phyloP scores from a whole-genome alignment of 2,888 invertebrate genomes.

The Polyploca ridens region DNA sequence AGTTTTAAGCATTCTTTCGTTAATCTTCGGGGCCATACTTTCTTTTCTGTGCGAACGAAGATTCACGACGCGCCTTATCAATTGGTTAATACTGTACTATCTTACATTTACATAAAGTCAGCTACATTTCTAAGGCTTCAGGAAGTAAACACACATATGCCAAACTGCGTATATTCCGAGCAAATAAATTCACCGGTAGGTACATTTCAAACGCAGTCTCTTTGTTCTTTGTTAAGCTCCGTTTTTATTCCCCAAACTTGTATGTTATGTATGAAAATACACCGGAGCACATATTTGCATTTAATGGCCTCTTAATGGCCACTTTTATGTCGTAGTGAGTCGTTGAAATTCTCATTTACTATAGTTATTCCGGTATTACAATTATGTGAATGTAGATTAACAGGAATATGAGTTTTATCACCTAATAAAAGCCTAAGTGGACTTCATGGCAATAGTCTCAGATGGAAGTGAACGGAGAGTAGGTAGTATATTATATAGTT shows the following conservation, averaged over 20 bases:
- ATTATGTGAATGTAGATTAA: conserved; percentile 2
- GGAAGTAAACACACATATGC: conserved; percentile 16
- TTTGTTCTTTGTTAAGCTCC: conserved; percentile 24
- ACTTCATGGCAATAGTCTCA: not conserved
- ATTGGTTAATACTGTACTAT: no score
- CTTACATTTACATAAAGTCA: not conserved
- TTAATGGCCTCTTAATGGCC: conserved; percentile 36
- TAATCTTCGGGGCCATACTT: no score
- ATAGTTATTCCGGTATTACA: not conserved
- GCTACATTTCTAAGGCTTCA: not conserved
- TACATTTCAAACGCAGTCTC: conserved; percentile 22
- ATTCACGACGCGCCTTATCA: no score
- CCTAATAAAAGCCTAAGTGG: not conserved
- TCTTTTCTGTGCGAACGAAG: no score
- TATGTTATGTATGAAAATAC: conserved; percentile 30
- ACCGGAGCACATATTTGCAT: conserved; percentile 27
- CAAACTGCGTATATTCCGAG: not conserved
- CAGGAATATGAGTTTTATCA: conserved; percentile 1
- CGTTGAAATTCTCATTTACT: conserved; percentile 5
- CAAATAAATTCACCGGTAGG: conserved; percentile 8
- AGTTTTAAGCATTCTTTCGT: no score
- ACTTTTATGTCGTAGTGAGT: conserved; percentile 31
- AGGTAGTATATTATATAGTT: not conserved
- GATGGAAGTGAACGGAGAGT: not conserved
- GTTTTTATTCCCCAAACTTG: conserved; percentile 31